These are phyloP conservation scores for Nibea coibor DNA, from an alignment of 2,113 vertebrate species.

Conservation along the genomic window DNA sequence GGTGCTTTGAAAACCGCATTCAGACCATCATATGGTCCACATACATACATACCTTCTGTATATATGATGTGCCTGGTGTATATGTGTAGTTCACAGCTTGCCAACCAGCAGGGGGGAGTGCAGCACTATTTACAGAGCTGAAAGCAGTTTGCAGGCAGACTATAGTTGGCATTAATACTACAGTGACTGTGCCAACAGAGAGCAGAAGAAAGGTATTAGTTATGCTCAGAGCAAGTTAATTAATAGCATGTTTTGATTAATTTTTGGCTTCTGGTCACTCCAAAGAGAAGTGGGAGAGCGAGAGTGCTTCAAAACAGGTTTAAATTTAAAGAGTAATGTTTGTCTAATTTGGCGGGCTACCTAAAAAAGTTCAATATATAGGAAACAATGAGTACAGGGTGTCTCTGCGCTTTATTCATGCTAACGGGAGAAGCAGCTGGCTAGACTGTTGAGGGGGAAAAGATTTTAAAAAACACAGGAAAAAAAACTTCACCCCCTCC, in stretches of 20 bases:
- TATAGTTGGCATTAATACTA: constrained; percentile 2
- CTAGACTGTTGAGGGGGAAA: constrained; percentile 30
- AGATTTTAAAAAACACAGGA: not conserved
- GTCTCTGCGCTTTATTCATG: constrained; percentile 16
- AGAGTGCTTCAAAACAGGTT: not conserved
- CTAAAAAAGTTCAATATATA: not conserved
- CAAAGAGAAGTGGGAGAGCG: not conserved
- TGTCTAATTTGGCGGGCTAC: not conserved
- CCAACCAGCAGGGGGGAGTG: constrained; percentile 60
- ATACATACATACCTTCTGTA: not conserved
- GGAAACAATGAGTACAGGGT: not conserved
- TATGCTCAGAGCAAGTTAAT: not conserved
- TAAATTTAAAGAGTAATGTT: not conserved
- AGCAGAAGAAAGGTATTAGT: not conserved
- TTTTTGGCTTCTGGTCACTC: not conserved
- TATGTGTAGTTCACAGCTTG: constrained; percentile 28
- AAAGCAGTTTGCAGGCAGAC: constrained; percentile 30
- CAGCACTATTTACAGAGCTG: constrained; percentile 36
- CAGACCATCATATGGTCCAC: not conserved
- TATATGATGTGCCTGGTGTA: not conserved
- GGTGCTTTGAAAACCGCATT: not conserved
- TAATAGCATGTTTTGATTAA: not conserved
- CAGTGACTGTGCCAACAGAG: constrained; percentile 38
- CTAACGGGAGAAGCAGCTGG: constrained; percentile 43
- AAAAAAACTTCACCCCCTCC: constrained; percentile 15